These are phyloP conservation scores for Phalera bucephala DNA, from an alignment of 2,888 invertebrate genomes.

Conservation along the genomic window DNA sequence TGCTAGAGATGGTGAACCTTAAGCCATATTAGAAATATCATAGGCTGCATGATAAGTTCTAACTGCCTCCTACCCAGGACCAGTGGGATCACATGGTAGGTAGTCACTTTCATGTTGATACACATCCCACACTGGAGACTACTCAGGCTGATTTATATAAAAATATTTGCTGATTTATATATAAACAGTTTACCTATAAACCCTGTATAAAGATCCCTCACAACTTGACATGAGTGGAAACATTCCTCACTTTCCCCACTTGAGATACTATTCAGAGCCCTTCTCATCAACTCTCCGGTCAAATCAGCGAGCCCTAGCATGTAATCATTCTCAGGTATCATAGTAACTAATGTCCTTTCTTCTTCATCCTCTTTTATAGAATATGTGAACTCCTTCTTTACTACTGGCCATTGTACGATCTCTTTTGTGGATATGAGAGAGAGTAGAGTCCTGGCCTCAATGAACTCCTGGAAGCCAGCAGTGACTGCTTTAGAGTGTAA, in stretches of 20 bases:
- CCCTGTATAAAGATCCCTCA: constrained; percentile 86
- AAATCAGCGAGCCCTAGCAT: constrained; percentile 93
- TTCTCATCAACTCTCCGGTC: constrained; percentile 95
- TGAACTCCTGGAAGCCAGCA: constrained; percentile 88
- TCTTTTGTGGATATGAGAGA: constrained; percentile 85
- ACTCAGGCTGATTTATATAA: no score
- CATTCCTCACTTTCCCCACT: constrained; percentile 89
- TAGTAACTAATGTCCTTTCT: constrained; percentile 47
- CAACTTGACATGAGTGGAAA: constrained; percentile 86
- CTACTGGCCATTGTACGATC: constrained; percentile 84
- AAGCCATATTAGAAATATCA: no score
- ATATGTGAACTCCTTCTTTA: constrained; percentile 82
- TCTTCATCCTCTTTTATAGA: constrained; percentile 32
- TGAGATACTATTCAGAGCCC: constrained; percentile 92
- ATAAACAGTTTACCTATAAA: constrained; percentile 86
- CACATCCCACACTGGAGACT: no score
- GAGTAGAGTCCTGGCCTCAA: constrained; percentile 92
- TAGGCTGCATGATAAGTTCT: no score
- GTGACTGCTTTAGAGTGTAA: constrained; percentile 64
- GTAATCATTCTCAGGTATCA: constrained; percentile 78
- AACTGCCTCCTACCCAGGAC: no score
- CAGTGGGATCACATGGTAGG: no score
- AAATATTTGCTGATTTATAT: no score
- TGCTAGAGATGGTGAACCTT: no score
- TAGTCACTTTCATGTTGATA: no score